These are phyloP conservation scores for Columba janthina DNA, from an alignment of 2,113 vertebrate genomes.

Conservation along the genomic window DNA sequence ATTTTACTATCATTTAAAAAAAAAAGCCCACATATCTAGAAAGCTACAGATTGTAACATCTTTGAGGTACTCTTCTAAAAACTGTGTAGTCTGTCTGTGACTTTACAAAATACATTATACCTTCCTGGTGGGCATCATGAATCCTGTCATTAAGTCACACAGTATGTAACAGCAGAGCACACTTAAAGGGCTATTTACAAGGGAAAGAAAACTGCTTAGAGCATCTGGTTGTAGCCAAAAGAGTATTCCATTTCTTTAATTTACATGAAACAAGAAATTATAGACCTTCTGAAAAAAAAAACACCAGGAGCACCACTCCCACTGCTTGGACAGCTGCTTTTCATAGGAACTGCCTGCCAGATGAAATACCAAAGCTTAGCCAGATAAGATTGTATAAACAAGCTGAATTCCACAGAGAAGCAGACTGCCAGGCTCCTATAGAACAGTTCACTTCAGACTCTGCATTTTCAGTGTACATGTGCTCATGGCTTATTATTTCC, in stretches of 20 bases:
- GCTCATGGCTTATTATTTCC: conserved; percentile 68
- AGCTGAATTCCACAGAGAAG: conserved; percentile 69
- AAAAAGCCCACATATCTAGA: neutral
- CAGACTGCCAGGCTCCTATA: conserved; percentile 71
- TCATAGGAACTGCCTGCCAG: conserved; percentile 71
- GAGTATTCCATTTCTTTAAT: conserved; percentile 47
- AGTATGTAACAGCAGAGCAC: neutral
- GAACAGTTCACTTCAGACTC: conserved; percentile 50
- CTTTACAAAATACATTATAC: neutral
- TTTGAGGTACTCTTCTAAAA: neutral
- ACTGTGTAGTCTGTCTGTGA: neutral
- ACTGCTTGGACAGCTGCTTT: conserved; percentile 77
- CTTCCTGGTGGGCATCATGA: neutral
- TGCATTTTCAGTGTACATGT: conserved; percentile 49
- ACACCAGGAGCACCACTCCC: conserved; percentile 64
- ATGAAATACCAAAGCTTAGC: conserved; percentile 74
- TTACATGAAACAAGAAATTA: conserved; percentile 64
- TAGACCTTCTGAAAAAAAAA: conserved; percentile 53
- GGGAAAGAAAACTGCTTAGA: conserved; percentile 18
- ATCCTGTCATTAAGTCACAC: neutral
- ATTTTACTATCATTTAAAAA: neutral
- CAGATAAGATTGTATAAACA: conserved; percentile 78
- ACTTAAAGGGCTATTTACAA: conserved; percentile 8
- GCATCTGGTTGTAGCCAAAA: conserved; percentile 7
- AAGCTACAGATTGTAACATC: neutral